These are phyloP conservation scores for Oryzias curvinotus DNA, from an alignment of 2,113 vertebrate genomes.

Conservation along the genomic window DNA sequence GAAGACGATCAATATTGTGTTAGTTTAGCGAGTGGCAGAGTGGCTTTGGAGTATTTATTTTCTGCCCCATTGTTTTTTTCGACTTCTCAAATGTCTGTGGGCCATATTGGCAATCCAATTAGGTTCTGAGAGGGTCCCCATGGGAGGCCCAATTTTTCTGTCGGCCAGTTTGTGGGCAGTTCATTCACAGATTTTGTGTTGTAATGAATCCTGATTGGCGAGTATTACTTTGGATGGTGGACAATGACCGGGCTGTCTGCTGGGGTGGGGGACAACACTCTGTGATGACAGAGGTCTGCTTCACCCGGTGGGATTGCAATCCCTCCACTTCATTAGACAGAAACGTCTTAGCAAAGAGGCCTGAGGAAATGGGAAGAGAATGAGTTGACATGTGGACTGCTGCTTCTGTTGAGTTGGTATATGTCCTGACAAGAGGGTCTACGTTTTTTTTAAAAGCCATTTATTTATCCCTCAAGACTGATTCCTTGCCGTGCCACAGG, in stretches of 20 bases:
- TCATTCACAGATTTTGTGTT: conserved; percentile 51
- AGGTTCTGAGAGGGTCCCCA: conserved; percentile 55
- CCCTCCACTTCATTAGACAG: conserved; percentile 67
- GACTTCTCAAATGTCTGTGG: conserved; percentile 62
- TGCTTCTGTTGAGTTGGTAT: conserved; percentile 69
- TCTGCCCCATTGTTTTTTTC: conserved; percentile 73
- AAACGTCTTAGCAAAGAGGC: conserved; percentile 48
- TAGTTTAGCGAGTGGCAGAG: conserved; percentile 73
- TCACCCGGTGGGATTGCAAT: conserved; percentile 46
- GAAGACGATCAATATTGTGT: conserved; percentile 79
- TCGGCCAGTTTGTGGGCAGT: conserved; percentile 49
- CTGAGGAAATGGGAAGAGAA: conserved; percentile 61
- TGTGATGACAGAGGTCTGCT: conserved; percentile 53
- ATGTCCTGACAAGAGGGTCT: conserved; percentile 69
- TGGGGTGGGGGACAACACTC: conserved; percentile 46
- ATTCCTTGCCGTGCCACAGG: conserved; percentile 66
- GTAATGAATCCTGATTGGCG: conserved; percentile 72
- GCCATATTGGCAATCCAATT: conserved; percentile 77
- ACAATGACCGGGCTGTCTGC: conserved; percentile 54
- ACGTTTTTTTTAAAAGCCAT: conserved; percentile 70
- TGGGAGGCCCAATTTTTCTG: conserved; percentile 58
- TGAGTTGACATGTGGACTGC: conserved; percentile 66
- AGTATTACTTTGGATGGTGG: conserved; percentile 56
- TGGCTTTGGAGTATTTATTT: conserved; percentile 71
- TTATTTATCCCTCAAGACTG: conserved; percentile 71